Evolutionary conservation across 2,888 invertebrate species (phyloP), one percentile per base, ranked within the genome.

Genomic region (Beris morrisii): DNA sequence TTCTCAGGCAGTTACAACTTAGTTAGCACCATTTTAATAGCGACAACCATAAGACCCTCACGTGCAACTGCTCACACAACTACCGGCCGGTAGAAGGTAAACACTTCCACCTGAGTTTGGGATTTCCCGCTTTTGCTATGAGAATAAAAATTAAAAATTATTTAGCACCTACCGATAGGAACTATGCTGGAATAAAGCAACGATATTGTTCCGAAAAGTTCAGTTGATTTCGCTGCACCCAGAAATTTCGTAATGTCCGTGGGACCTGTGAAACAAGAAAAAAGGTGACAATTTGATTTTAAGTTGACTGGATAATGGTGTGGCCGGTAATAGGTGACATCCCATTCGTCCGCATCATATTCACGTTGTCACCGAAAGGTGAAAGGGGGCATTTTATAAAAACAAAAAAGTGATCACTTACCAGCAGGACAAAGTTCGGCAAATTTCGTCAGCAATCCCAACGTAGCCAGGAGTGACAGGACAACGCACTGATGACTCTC

Each of bases 381-480:
- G 22, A 22, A 22, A 22, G 3, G 22, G 22, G 3, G 22, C 2
- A 31, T 56, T 31, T 13, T 38, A 38, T 3, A 32, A 38, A 38
- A 38, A 44, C n/a, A 58, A 58, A 22, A 22, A 22, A 22, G 2
- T 22, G 22, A 22, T 12, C 13, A 73, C 77, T 77, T 74, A 79
- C 80, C 79, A 69, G 74, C 73, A 73, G 78, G 79, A 71, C 80
- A 81, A 65, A 79, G 74, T 75, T 81, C 81, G 71, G 79, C 75
- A 73, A 81, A 79, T 59, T 79, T 76, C 45, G 80, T 79, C 15
- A 81, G 73, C 73, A 81, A 76, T 50, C 81, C 81, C 69, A 81
- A 73, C 64, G 80, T 79, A 69, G 81, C 79, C 73, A 81, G 66
- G 69, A 81, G 72, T 50, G 80, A 78, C 61, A 81, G 71, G 67